Evolutionary conservation across 2,113 vertebrate genomes (phyloP).

Genomic region (Coracopsis vasa): DNA sequence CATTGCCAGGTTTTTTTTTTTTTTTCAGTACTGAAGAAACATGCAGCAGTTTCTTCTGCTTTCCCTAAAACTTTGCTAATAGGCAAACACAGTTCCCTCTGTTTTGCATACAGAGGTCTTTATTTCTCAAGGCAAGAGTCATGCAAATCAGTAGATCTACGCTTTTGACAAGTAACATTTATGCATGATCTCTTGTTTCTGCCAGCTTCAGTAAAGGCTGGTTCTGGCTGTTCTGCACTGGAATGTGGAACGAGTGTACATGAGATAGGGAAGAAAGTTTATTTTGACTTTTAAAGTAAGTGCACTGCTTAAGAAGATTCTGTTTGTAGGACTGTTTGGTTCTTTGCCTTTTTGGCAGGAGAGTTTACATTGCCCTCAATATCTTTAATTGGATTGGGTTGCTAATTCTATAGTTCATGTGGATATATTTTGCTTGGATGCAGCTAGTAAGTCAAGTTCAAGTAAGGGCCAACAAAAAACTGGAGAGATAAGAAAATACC

Average conservation of each 20-base stretch:
- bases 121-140: background rate
- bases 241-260: background rate
- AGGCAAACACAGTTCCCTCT: background rate
- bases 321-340: background rate
- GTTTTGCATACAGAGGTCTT: background rate
- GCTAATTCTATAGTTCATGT: slow-evolving; percentile 51
- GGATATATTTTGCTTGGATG: slow-evolving; percentile 19
- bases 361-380: slow-evolving; percentile 1
- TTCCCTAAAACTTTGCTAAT: background rate
- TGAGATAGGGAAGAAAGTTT: background rate
- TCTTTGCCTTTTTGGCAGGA: background rate
- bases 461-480: slow-evolving; percentile 6
- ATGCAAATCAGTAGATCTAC: background rate
- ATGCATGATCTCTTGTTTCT: background rate
- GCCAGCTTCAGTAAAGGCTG: background rate
- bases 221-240: background rate
- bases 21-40: background rate
- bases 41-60: background rate
- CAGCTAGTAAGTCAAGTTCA: slow-evolving; percentile 35
- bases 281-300: slow-evolving; percentile 8
- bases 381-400: slow-evolving; percentile 58
- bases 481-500: background rate
- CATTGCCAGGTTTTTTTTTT: background rate
- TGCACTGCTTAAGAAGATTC: background rate
- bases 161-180: background rate